Base-by-base conservation (phyloP, 2,888 invertebrate species). In the Metallyticus violacea region DNA sequence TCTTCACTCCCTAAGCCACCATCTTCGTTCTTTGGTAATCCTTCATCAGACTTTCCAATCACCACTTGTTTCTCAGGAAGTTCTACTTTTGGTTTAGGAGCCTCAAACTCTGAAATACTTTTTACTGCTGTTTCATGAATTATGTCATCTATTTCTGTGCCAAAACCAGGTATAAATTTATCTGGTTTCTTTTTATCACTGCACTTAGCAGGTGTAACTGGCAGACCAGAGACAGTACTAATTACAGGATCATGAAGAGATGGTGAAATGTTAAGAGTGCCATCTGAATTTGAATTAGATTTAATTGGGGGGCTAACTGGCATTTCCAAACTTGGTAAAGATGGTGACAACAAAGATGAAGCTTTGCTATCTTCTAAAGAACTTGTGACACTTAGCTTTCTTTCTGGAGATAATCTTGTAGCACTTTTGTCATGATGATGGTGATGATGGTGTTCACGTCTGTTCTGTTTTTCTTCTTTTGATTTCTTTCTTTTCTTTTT, bases 401-500 rank as follows among this genome's bases (percentile, higher is more conserved):
- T 84, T 26, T 87, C 88, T 22, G 87, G 85, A 7, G 87, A 85
- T 15, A 85, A 85, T 77, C 88, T 88, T 27, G 40, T 40, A 25
- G 62, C n/a, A 26, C 26, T 91, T 89, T 93, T 94, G 83, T 94
- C 93, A 88, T 94, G 94, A 88, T 94, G 94, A 88, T 94, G 94
- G 90, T 95, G 94, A 90, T 96, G 95, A 89, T 95, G 94, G 90
- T 95, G 94, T 88, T 95, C 94, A 90, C 94, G 94, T 77, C 95
- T 94, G 90, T 93, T 94, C 89, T 95, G 94, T 88, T 95, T 94
- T 88, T 97, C 97, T 89, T 97, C 97, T 91, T 95, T 96, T 85
- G 95, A 96, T 90, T 95, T 96, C 91, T 97, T 97, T 89, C 96
- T 95, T 91, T 97, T 97, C 92, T 97, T 97, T 91, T 96, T 97